Base-by-base conservation (phyloP, 2,888 invertebrate genomes). In the Macrosiphum euphorbiae region DNA sequence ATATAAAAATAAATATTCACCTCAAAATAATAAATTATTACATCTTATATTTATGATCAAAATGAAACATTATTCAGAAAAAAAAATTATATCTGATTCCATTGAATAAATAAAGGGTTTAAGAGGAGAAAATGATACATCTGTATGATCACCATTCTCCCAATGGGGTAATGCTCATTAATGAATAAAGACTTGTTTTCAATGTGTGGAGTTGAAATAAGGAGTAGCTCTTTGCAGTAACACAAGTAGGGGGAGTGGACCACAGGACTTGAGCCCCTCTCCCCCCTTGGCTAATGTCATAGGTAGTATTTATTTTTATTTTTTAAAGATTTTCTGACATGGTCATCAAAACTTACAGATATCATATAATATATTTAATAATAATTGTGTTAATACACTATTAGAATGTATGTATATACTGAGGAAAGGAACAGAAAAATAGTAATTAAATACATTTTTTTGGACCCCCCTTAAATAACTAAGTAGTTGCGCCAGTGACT, bases 151-250 rank as follows among this genome's bases (percentile, higher is more conserved):
- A 94, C 58, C 90, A 61, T 94, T 94, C 61, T 90, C 93, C 85
- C 58, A 90, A 90, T 85, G 90, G 90, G 61, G 85, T 94, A 85
- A 93, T 93, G 61, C 20, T 90, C 89, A 58, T 85, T 84, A 52
- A 93, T 86, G 55, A 85, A 90, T 90, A 35, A 67, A 41, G 41
- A 61, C 10, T 58, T 7, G 93, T 61, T 61, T 41, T 93, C 84
- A 90, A 88, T 86, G 35, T 86, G 90, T 95, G 94, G 95, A 95
- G 94, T 96, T 95, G 96, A 96, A 96, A 94, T 96, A 96, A 94
- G 95, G 96, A 92, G 96, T 93, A 26, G 85, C 44, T 5, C 44
- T 44, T 44, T 44, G 44, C 44, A 41, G 41, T 41, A 41, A 41
- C 4, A 44, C 44, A 44, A 44, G 44, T 4, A 44, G 44, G 44